These are phyloP conservation scores for Ophiodon elongatus DNA, from an alignment of 2,113 vertebrate genomes.

Conservation along the genomic window DNA sequence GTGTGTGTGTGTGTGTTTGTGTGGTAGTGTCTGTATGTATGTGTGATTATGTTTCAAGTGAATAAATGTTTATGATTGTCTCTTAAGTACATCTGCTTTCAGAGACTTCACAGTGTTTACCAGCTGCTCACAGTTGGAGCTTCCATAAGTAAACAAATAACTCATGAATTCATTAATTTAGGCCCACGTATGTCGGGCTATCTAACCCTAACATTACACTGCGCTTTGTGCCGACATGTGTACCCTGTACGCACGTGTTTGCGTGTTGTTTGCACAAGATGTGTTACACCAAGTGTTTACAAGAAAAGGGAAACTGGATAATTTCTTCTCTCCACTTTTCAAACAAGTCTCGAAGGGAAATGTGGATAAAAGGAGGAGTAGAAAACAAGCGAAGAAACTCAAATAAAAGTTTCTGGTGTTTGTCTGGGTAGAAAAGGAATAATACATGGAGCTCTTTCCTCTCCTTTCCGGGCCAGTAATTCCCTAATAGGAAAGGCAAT, in stretches of 20 bases:
- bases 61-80: conserved; percentile 61
- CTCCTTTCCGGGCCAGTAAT: conserved; percentile 43
- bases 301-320: conserved; percentile 36
- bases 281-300: conserved; percentile 34
- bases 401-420: conserved; percentile 42
- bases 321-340: conserved; percentile 30
- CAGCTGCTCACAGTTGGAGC: conserved; percentile 62
- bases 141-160: conserved; percentile 57
- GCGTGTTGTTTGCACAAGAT: conserved; percentile 27
- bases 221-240: conserved; percentile 11
- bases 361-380: conserved; percentile 12
- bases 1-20: background rate
- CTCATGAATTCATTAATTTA: conserved; percentile 62
- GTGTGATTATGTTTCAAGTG: conserved; percentile 44
- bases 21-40: background rate
- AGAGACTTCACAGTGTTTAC: conserved; percentile 60
- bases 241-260: background rate
- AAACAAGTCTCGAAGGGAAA: conserved; percentile 37
- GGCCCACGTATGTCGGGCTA: conserved; percentile 35
- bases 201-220: conserved; percentile 31
- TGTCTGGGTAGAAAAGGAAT: conserved; percentile 51
- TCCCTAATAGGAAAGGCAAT: conserved; percentile 42
- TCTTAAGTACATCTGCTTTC: conserved; percentile 61
- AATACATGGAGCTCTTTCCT: conserved; percentile 41
- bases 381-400: conserved; percentile 41